Evolutionary conservation across 2,888 invertebrate genomes (phyloP).

Genomic region (Bibio marci): DNA sequence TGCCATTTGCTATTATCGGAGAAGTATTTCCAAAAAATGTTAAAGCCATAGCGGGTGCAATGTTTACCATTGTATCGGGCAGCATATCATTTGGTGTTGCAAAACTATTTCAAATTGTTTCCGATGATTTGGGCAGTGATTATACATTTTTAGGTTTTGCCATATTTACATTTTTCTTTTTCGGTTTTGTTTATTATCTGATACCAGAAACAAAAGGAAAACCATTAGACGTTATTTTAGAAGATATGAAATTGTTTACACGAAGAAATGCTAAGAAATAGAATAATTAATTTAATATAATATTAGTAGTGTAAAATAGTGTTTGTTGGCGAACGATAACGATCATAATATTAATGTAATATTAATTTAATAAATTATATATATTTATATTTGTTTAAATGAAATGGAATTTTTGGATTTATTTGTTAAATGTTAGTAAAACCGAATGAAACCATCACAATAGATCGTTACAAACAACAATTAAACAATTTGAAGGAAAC

Average conservation of each 20-base stretch:
- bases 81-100: slow-evolving; percentile 40
- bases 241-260: slow-evolving; percentile 14
- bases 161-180: slow-evolving; percentile 32
- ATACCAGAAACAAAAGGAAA: slow-evolving; percentile 45
- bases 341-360: no score
- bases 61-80: slow-evolving; percentile 42
- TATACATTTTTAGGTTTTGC: slow-evolving; percentile 39
- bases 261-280: no score
- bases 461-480: no score
- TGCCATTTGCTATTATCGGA: slow-evolving; percentile 43
- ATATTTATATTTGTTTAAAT: no score
- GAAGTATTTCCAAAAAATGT: slow-evolving; percentile 46
- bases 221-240: slow-evolving; percentile 39
- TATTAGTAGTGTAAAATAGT: no score
- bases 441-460: no score
- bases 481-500: no score
- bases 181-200: slow-evolving; percentile 33
- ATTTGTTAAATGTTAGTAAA: no score
- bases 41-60: slow-evolving; percentile 44
- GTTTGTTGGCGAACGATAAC: no score
- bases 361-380: no score
- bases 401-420: no score
- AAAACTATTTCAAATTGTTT: slow-evolving; percentile 37
- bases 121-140: slow-evolving; percentile 33
- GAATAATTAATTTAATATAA: no score